Percentiles rank a stretch among this genome's conserved stretches.
Conservation (phyloP, 2,797 vertebrate species). For the Rhynchotus rufescens region DNA sequence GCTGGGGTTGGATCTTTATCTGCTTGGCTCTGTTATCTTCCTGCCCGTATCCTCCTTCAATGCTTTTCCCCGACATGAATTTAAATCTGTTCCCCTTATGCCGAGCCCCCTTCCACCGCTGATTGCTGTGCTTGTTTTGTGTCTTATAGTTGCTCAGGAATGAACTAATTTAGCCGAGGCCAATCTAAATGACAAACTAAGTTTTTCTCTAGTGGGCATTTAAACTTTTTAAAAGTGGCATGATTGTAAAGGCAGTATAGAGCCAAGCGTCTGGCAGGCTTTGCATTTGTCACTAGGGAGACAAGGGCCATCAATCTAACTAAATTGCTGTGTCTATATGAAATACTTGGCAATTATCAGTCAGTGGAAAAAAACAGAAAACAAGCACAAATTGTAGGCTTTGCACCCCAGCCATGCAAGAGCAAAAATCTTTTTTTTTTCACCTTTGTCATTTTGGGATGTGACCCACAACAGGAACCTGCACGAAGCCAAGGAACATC, state of each 20-base stretch:
- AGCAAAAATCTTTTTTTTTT: neutral
- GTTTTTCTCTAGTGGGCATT: slow-evolving; percentile 52
- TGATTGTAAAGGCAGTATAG: slow-evolving; percentile 32
- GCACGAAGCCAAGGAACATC: neutral
- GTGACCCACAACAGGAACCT: neutral
- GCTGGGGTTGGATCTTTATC: neutral
- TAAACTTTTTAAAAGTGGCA: slow-evolving; percentile 53
- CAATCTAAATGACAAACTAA: slow-evolving; percentile 50
- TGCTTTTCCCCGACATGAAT: neutral
- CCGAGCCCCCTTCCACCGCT: neutral
- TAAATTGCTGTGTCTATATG: slow-evolving; percentile 57
- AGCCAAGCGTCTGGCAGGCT: slow-evolving; percentile 56
- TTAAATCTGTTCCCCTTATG: neutral
- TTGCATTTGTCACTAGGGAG: slow-evolving; percentile 62
- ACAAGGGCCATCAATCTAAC: slow-evolving; percentile 62
- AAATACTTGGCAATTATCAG: slow-evolving; percentile 68
- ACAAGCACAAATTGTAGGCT: slow-evolving; percentile 26
- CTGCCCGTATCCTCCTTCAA: neutral
- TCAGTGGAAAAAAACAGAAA: slow-evolving; percentile 56
- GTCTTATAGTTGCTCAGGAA: neutral
- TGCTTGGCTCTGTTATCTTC: neutral
- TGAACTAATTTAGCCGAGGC: slow-evolving; percentile 43
- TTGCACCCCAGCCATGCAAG: neutral
- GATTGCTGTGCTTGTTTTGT: neutral
- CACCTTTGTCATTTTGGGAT: neutral